Evolutionary conservation across 2,888 invertebrate genomes (phyloP).

Genomic region (Drosophila maculinotata): DNA sequence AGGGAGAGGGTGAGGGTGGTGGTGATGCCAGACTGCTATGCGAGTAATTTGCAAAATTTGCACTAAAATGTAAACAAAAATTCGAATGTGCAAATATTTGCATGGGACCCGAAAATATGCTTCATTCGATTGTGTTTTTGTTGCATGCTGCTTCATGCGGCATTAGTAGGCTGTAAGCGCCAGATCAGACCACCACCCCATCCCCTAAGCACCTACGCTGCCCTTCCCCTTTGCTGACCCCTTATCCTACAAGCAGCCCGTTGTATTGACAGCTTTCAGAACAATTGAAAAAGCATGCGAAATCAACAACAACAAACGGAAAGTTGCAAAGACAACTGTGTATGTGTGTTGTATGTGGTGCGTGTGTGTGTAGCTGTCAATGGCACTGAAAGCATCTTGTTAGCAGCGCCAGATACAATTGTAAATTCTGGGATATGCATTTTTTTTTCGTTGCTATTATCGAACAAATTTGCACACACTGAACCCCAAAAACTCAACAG

Average conservation of each 20-base stretch:
- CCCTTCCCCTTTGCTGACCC: background rate
- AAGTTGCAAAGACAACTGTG: slow-evolving; percentile 5
- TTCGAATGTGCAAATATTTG: slow-evolving; percentile 72
- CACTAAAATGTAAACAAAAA: slow-evolving; percentile 76
- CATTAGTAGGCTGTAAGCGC: slow-evolving; percentile 53
- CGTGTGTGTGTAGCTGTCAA: slow-evolving; percentile 32
- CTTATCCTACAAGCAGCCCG: slow-evolving; percentile 3
- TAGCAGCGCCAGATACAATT: slow-evolving; percentile 62
- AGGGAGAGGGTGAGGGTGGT: background rate
- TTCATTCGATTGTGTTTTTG: slow-evolving; percentile 35
- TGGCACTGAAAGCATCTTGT: slow-evolving; percentile 65
- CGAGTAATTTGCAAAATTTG: slow-evolving; percentile 76
- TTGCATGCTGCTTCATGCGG: slow-evolving; percentile 18
- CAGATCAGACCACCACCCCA: slow-evolving; percentile 23
- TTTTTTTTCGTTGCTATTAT: slow-evolving; percentile 55
- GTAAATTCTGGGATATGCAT: slow-evolving; percentile 67
- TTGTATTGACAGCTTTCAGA: slow-evolving; percentile 66
- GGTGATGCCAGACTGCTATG: slow-evolving; percentile 42
- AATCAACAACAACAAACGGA: slow-evolving; percentile 22
- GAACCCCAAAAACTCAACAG: slow-evolving; percentile 10
- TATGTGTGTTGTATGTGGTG: no score
- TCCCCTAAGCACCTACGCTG: background rate
- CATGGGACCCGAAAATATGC: slow-evolving; percentile 65
- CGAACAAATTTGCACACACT: slow-evolving; percentile 47
- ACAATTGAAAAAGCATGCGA: slow-evolving; percentile 64